phyloP scores from a whole-genome alignment of 1,140 invertebrate species.

The Drosophila ananassae region DNA sequence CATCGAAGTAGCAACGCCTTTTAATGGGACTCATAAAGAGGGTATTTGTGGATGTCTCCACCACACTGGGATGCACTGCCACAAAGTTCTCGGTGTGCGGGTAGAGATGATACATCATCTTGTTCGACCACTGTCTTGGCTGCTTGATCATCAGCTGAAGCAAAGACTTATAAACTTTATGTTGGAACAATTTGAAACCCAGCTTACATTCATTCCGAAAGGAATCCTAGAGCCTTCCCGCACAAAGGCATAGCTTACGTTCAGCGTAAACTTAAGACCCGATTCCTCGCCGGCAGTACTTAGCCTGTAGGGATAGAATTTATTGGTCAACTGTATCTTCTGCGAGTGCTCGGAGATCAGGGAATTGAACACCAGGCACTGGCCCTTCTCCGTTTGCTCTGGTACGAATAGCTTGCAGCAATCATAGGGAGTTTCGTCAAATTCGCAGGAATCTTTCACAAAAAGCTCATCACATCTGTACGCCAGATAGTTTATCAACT shows the following conservation, averaged over 20 bases:
- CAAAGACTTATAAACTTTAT: neutral
- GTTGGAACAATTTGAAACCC: neutral
- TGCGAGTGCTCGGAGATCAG: conserved; percentile 63
- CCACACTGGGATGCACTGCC: conserved; percentile 49
- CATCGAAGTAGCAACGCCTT: conserved; percentile 62
- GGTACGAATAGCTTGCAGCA: conserved; percentile 68
- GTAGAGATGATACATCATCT: conserved; percentile 40
- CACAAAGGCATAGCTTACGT: conserved; percentile 32
- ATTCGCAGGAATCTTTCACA: conserved; percentile 52
- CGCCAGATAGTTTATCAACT: conserved; percentile 52
- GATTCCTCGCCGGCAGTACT: conserved; percentile 66
- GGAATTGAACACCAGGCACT: conserved; percentile 73
- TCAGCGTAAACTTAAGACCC: conserved; percentile 55
- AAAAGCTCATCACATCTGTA: conserved; percentile 74
- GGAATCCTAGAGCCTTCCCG: conserved; percentile 4
- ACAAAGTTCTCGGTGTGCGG: conserved; percentile 67
- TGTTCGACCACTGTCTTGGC: conserved; percentile 55
- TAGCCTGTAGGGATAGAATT: conserved; percentile 60
- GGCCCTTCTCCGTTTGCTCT: conserved; percentile 62
- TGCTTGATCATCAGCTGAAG: conserved; percentile 67
- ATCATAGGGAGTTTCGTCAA: conserved; percentile 59
- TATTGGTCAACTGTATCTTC: conserved; percentile 58
- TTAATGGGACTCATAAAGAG: conserved; percentile 34
- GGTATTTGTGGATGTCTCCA: conserved; percentile 47
- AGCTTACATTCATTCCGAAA: conserved; percentile 57